A percentile compares a stretch with the other conserved stretches of the same genome.
Conservation (phyloP, 2,888 invertebrate species). For the Brachyptera risi region DNA sequence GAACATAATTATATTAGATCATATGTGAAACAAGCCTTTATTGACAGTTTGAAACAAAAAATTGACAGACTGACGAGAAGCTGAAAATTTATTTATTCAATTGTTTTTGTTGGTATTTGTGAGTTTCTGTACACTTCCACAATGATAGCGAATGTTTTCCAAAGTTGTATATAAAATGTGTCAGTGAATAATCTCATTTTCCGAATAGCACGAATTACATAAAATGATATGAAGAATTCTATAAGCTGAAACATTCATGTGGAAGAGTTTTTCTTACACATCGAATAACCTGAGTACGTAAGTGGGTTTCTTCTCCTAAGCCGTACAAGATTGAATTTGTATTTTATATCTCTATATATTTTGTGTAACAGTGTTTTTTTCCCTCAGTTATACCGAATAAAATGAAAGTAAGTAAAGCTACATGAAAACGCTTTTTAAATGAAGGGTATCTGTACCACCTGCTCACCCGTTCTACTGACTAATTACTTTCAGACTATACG, state of each 20-base stretch:
- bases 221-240: conserved; percentile 6
- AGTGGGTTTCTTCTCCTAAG: neutral
- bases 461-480: neutral
- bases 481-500: neutral
- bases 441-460: neutral
- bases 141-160: too few species aligned
- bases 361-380: neutral
- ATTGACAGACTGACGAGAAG: too few species aligned
- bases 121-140: too few species aligned
- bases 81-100: too few species aligned
- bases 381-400: neutral
- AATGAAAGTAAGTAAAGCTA: neutral
- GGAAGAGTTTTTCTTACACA: conserved; percentile 18
- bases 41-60: too few species aligned
- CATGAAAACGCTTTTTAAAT: neutral
- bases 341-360: conserved; percentile 2
- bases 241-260: conserved; percentile 27
- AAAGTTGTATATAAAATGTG: too few species aligned
- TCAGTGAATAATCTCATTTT: too few species aligned
- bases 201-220: too few species aligned
- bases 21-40: too few species aligned
- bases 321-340: neutral
- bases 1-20: too few species aligned
- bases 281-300: neutral
- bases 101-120: too few species aligned